Evolutionary conservation across 2,113 vertebrate genomes (phyloP).

Genomic region (Amphiprion percula): DNA sequence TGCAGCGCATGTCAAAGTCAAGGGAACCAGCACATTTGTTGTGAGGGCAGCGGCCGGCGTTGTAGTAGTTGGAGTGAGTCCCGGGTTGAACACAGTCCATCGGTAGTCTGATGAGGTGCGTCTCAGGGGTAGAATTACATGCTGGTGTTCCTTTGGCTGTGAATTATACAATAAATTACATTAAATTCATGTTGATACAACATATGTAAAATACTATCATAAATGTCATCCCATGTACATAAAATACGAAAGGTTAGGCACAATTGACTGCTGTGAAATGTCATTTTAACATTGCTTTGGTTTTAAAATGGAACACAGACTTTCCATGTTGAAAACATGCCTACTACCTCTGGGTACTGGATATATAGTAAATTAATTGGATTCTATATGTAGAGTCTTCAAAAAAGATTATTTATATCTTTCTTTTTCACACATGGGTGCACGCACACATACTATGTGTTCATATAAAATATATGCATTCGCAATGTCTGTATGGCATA

Average conservation of each 20-base stretch:
- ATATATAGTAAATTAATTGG: too few species aligned
- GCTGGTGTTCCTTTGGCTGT: constrained; percentile 86
- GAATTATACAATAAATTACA: constrained; percentile 46
- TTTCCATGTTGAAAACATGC: neutral
- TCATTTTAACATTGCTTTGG: neutral
- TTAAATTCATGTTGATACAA: constrained; percentile 11
- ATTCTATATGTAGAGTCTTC: too few species aligned
- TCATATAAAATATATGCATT: neutral
- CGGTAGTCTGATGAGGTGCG: constrained; percentile 90
- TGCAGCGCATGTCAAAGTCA: constrained; percentile 84
- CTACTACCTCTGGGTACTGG: neutral
- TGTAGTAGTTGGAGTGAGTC: constrained; percentile 86
- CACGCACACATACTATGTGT: neutral
- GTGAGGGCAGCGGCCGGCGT: constrained; percentile 90
- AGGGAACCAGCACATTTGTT: constrained; percentile 84
- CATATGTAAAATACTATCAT: neutral
- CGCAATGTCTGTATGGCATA: constrained; percentile 1
- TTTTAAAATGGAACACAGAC: constrained; percentile 1
- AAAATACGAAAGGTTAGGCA: neutral
- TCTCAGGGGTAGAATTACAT: constrained; percentile 86
- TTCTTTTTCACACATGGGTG: neutral
- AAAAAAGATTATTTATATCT: neutral
- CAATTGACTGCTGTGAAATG: neutral
- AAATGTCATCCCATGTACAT: neutral
- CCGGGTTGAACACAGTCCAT: constrained; percentile 86